Evolutionary conservation across 2,888 invertebrate species (phyloP).

Genomic region (Holacanthella duospinosa): DNA sequence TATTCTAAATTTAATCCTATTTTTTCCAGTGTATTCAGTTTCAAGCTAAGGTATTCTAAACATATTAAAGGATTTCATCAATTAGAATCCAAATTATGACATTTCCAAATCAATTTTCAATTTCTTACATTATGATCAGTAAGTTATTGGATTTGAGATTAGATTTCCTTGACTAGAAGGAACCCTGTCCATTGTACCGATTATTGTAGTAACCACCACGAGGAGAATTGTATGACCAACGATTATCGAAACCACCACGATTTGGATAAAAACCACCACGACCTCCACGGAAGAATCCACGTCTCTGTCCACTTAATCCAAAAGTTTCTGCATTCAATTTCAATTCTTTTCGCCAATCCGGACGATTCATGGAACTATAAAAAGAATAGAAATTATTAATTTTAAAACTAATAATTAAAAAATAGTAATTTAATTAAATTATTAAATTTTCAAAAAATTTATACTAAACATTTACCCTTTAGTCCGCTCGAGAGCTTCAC

Average conservation of each 20-base stretch:
- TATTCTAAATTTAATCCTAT: no score
- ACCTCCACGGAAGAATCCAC: conserved; percentile 13
- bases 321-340: conserved; percentile 95
- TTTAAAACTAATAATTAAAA: not conserved
- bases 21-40: no score
- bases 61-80: no score
- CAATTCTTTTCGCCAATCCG: conserved; percentile 92
- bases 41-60: no score
- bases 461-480: conserved; percentile 48
- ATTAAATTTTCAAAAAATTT: not conserved
- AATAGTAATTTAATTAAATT: not conserved
- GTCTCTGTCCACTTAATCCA: conserved; percentile 51
- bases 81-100: no score
- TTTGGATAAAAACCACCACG: not conserved
- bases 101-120: no score
- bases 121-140: no score
- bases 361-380: conserved; percentile 69
- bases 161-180: no score
- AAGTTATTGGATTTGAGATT: no score
- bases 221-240: not conserved
- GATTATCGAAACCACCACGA: not conserved
- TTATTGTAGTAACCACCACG: not conserved
- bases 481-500: conserved; percentile 87
- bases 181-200: not conserved
- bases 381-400: conserved; percentile 38